Evolutionary conservation across 1,140 invertebrate species (phyloP).

Genomic region (Zaprionus tsacasi): DNA sequence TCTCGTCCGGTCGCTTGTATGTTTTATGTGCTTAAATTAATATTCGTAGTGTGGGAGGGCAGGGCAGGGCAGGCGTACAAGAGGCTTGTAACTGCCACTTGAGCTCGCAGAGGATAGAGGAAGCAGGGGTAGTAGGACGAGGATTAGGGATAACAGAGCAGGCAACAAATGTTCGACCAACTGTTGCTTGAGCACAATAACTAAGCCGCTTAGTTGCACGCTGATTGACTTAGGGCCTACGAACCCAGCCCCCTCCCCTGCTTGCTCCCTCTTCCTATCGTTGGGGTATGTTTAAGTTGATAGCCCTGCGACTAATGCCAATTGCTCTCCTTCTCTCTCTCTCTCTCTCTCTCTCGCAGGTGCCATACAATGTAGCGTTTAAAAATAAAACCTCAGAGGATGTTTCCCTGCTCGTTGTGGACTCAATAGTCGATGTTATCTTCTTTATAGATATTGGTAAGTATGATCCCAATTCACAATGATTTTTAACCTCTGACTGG

Average conservation of each 20-base stretch:
- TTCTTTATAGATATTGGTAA: conserved; percentile 99
- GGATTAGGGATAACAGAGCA: conserved; percentile 55
- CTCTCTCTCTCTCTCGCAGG: conserved; percentile 45
- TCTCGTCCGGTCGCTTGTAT: conserved; percentile 40
- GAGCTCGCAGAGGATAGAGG: neutral
- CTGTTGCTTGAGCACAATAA: conserved; percentile 58
- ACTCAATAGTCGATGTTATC: conserved; percentile 99
- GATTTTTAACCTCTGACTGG: neutral
- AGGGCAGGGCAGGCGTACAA: conserved; percentile 24
- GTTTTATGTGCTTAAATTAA: conserved; percentile 82
- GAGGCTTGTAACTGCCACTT: conserved; percentile 75
- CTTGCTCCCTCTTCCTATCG: neutral
- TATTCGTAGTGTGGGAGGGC: conserved; percentile 44
- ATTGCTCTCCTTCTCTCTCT: conserved; percentile 11
- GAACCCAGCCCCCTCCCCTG: neutral
- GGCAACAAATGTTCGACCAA: conserved; percentile 36
- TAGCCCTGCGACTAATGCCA: conserved; percentile 13
- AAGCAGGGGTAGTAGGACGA: neutral
- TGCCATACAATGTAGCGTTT: conserved; percentile 99
- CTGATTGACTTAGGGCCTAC: conserved; percentile 33
- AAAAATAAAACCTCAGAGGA: conserved; percentile 99
- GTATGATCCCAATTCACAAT: neutral
- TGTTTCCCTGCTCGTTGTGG: conserved; percentile 97
- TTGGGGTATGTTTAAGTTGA: conserved; percentile 1
- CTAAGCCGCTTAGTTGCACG: conserved; percentile 45